These are phyloP conservation scores for Rhingia rostrata DNA, from an alignment of 2,888 invertebrate genomes.

Conservation along the genomic window DNA sequence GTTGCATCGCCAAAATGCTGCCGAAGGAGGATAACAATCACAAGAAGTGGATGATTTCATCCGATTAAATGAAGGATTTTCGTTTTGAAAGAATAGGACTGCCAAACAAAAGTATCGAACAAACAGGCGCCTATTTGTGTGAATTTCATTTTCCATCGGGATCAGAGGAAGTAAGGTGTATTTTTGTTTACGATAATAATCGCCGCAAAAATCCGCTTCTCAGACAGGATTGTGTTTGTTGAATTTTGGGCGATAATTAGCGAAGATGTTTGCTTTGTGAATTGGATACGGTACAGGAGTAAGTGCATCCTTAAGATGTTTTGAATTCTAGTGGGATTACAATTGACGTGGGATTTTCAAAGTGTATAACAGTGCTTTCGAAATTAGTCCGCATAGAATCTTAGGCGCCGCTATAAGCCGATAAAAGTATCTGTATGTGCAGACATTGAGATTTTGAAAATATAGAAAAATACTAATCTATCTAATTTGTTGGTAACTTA, in stretches of 20 bases:
- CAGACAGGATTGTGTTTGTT: constrained; percentile 57
- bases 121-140: constrained; percentile 61
- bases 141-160: constrained; percentile 10
- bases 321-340: not conserved
- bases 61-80: constrained; percentile 58
- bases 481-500: too few species aligned
- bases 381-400: too few species aligned
- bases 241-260: constrained; percentile 40
- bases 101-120: constrained; percentile 27
- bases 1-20: constrained; percentile 53
- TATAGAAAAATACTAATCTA: too few species aligned
- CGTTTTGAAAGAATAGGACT: constrained; percentile 21
- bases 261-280: constrained; percentile 55
- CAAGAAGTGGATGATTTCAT: constrained; percentile 61
- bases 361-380: too few species aligned
- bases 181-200: constrained; percentile 71
- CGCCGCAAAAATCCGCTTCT: constrained; percentile 58
- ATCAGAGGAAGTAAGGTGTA: constrained; percentile 69
- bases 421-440: too few species aligned
- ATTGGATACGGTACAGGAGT: constrained; percentile 34
- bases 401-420: too few species aligned
- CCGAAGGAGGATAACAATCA: constrained; percentile 53
- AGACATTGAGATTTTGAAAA: too few species aligned
- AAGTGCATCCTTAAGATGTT: not conserved
- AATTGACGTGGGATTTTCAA: not conserved